Conservation (phyloP, 2,113 vertebrate genomes). For the Hydrochoerus hydrochaeris region DNA sequence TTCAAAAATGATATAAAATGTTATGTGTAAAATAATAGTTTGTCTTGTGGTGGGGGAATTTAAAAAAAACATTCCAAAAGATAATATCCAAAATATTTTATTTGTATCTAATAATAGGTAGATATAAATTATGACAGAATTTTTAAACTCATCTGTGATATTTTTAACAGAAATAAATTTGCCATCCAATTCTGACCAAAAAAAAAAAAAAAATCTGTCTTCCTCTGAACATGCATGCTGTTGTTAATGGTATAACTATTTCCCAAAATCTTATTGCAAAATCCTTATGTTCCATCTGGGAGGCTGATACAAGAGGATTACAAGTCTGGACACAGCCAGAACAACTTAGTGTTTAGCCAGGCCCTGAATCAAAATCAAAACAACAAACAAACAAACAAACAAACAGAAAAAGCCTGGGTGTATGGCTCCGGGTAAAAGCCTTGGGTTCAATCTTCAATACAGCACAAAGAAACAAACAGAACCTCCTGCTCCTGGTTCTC, state of each 20-base stretch:
- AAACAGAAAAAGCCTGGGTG: not conserved
- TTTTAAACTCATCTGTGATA: not conserved
- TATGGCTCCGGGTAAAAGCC: not conserved
- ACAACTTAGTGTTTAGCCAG: not conserved
- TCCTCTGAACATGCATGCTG: too few relatives aligned
- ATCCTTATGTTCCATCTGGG: fast-evolving
- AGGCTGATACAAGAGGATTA: not conserved
- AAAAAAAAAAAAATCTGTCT: not conserved
- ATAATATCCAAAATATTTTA: not conserved
- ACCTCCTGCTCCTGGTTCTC: not conserved
- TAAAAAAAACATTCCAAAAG: not conserved
- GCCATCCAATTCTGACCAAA: not conserved
- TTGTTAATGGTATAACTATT: not conserved
- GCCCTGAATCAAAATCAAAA: not conserved
- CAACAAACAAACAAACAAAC: too few relatives aligned
- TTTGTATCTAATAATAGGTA: not conserved
- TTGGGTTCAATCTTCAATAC: not conserved
- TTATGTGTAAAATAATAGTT: not conserved
- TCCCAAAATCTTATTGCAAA: not conserved
- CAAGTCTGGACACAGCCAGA: not conserved
- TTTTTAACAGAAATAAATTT: too few relatives aligned
- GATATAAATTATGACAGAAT: not conserved
- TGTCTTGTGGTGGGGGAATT: not conserved
- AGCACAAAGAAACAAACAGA: not conserved
- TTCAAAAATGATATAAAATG: not conserved